Conservation (phyloP, 2,888 invertebrate genomes). For the Penaeus monodon region DNA sequence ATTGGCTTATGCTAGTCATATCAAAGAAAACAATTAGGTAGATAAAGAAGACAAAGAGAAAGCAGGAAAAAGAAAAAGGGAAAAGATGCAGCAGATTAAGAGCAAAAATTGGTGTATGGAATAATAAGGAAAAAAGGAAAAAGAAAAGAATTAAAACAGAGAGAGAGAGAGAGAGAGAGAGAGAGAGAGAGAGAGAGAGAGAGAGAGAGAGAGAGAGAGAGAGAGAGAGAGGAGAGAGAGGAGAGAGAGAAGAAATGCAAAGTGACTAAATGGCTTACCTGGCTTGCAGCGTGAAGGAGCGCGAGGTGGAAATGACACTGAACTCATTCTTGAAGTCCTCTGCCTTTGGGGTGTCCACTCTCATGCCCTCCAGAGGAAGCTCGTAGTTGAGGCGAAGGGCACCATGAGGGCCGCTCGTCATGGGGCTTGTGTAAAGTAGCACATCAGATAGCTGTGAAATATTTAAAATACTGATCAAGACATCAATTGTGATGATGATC, state of each 20-base stretch:
- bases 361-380: slow-evolving; percentile 74
- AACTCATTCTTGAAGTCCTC: slow-evolving; percentile 74
- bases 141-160: background rate
- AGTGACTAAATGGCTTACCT: slow-evolving; percentile 68
- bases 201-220: no score
- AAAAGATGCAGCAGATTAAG: background rate
- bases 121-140: background rate
- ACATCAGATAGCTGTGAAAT: slow-evolving; percentile 71
- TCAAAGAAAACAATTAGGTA: no score
- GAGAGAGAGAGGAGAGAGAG: no score
- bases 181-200: background rate
- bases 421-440: slow-evolving; percentile 71
- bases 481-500: no score
- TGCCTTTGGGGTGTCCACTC: slow-evolving; percentile 70
- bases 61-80: background rate
- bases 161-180: no score
- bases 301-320: slow-evolving; percentile 73
- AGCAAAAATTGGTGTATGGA: no score
- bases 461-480: background rate
- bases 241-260: background rate
- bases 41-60: no score
- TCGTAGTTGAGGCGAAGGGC: slow-evolving; percentile 71
- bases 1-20: no score
- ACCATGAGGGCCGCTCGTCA: slow-evolving; percentile 66
- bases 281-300: slow-evolving; percentile 74